Base-by-base conservation (phyloP, 2,797 vertebrate species). In the Rhodeus uyekii region DNA sequence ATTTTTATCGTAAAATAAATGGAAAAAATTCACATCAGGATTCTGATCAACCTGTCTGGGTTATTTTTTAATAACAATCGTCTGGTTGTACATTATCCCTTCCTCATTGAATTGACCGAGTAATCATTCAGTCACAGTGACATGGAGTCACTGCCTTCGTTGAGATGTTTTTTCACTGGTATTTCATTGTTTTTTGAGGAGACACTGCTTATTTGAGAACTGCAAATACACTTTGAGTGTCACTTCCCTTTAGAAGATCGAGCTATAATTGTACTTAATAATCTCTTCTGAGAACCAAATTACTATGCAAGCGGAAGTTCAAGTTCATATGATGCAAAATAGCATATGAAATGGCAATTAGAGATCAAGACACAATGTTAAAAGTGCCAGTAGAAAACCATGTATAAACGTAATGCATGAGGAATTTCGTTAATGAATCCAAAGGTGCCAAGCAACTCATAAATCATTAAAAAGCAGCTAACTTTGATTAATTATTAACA, bases 401-500 rank as follows among this genome's bases (percentile, higher is more conserved):
- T 84, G 77, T 48, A 29, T 83, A 71, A 39, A 55, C 76, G 86
- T 87, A 74, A 80, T 69, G 39, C 86, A 84, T 81, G 42, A 71
- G 24, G 68, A 85, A 85, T 85, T 76, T 36, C 18, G 60, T 64
- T 90, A 89, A 91, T 92, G 89, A 89, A 90, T 61, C 80, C 75
- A 88, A 48, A 82, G 83, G 77, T 86, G 83, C 83, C 82, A 44
- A 81, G 75, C 83, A 87, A 89, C 86, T 87, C 87, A 90, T 92
- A 87, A 90, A 73, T 88, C 85, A 84, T 85, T 84, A 69, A 88
- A 81, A 89, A 87, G 69, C 76, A 81, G 83, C 29, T 80, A 79
- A 64, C 82, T 81, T 87, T 91, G 90, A 92, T 89, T 88, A 89
- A 92, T 93, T 92, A 88, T 76, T 19, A 50, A 58, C 76, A 60